Evolutionary conservation across 1,140 invertebrate species (phyloP).

Genomic region (Dendroctonus valens): DNA sequence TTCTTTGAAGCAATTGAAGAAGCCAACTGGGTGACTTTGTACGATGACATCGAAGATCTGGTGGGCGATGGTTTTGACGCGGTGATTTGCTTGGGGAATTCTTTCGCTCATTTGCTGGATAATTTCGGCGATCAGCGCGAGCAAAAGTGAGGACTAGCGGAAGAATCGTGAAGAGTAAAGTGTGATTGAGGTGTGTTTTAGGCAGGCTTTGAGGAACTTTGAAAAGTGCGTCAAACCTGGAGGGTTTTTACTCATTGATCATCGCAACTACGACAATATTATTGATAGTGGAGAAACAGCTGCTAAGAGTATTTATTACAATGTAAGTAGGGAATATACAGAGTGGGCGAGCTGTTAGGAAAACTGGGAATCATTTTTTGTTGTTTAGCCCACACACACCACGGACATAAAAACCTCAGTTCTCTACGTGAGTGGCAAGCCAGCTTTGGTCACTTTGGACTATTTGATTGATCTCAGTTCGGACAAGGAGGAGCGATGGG

Average conservation of each 20-base stretch:
- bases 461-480: slow-evolving; percentile 63
- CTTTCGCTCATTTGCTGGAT: slow-evolving; percentile 84
- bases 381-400: slow-evolving; percentile 69
- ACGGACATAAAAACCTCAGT: slow-evolving; percentile 82
- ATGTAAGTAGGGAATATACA: slow-evolving; percentile 57
- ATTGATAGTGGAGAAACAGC: slow-evolving; percentile 71
- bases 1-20: slow-evolving; percentile 72
- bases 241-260: slow-evolving; percentile 81
- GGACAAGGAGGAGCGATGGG: slow-evolving; percentile 34
- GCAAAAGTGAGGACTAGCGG: slow-evolving; percentile 60
- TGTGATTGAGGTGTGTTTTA: slow-evolving; percentile 36
- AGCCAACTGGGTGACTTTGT: slow-evolving; percentile 74
- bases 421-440: slow-evolving; percentile 69
- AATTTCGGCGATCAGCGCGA: slow-evolving; percentile 72
- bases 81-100: slow-evolving; percentile 85
- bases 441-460: slow-evolving; percentile 74
- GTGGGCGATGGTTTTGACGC: slow-evolving; percentile 70
- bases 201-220: slow-evolving; percentile 72
- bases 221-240: slow-evolving; percentile 78
- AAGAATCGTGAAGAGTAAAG: neutral
- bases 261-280: slow-evolving; percentile 84
- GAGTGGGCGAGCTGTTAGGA: no score
- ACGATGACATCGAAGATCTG: slow-evolving; percentile 65
- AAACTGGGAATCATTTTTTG: slow-evolving; percentile 9
- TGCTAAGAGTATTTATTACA: slow-evolving; percentile 82